Evolutionary conservation across 2,888 invertebrate genomes (phyloP), one percentile per base, ranked within the genome.

Genomic region (Eurytoma californica): DNA sequence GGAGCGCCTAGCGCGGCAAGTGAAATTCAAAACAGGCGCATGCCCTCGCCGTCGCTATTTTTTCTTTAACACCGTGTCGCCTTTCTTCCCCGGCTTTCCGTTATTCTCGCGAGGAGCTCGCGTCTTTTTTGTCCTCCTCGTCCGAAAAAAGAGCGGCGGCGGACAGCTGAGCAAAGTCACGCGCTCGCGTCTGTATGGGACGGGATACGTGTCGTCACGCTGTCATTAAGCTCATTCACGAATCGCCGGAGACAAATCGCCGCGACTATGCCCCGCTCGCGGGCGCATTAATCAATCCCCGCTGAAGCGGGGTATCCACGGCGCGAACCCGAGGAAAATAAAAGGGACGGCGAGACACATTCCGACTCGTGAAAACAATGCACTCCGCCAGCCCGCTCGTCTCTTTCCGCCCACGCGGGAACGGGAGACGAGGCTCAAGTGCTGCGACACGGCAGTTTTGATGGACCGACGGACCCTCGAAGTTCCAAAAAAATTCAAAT

Each of bases 181-280:
- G 63, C 39, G 63, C 13, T 12, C 4, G n/a, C 24, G 24, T 1
- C 24, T 24, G 24, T 2, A 24, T 24, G 9, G 57, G 4, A 49
- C 28, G 28, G 7, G 68, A 28, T 18, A 67, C 57, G 39, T 66
- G 74, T 74, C 79, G 75, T 70, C 75, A 53, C 60, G 66, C 70
- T 30, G 79, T 72, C 70, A 47, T 75, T 61, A 53, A 70, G 66
- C 47, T 61, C 72, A 68, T 73, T 73, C 72, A 69, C 76, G 68
- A 80, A 72, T 80, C 72, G 58, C 53, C 53, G 39, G 58, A 63
- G 76, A 80, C 76, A 80, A 80, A 80, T 76, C 72, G 72, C 30
- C 72, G 55, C 39, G 47, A n/a, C 53, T 16, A 16, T 49, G 72
- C 20, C 39, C 18, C 63, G 63, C 12, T 20, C 67, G 55, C 20